Base-by-base conservation (phyloP, 2,797 vertebrate species). In the Artibeus jamaicensis region DNA sequence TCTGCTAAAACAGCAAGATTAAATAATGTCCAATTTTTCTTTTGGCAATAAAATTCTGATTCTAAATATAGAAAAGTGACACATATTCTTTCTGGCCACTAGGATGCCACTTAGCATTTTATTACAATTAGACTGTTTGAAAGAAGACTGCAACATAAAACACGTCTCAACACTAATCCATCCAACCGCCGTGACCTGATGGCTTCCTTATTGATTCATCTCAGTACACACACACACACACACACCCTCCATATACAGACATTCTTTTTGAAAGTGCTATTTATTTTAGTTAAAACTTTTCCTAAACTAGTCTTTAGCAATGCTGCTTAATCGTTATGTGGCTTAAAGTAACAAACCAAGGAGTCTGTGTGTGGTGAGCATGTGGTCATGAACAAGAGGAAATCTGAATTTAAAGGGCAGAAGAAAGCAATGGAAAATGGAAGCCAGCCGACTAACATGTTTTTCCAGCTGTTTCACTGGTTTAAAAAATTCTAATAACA, bases 381-480 rank as follows among this genome's bases (percentile, higher is more conserved):
- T 98, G 96, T 93, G 97, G 96, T 97, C 97, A 97, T 84, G 90
- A 97, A 95, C 87, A 96, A 97, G 94, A 98, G 96, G 95, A 97
- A 98, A 96, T 96, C 88, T 94, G 95, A 98, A 98, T 96, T 92
- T 96, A 95, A 91, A 84, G 95, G 89, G 83, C 96, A 97, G 97
- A 97, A 98, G 97, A 97, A 98, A 98, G 97, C 96, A 98, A 97
- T 93, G 97, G 94, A 97, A 98, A 98, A 97, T 96, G 85, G 96
- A 97, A 98, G 93, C 91, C 93, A 98, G 94, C 71, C 62, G 86
- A 94, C 96, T 97, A 94, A 97, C 89, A 94, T 98, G 97, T 98
- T 98, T 98, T 98, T 98, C 97, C 98, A 98, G 98, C 97, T 98
- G 98, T 98, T 98, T 95, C 57, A 93, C 37, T 97, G 81, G 70